Conservation (phyloP, 1,140 invertebrate species). For the Rhizoglyphus robini region DNA sequence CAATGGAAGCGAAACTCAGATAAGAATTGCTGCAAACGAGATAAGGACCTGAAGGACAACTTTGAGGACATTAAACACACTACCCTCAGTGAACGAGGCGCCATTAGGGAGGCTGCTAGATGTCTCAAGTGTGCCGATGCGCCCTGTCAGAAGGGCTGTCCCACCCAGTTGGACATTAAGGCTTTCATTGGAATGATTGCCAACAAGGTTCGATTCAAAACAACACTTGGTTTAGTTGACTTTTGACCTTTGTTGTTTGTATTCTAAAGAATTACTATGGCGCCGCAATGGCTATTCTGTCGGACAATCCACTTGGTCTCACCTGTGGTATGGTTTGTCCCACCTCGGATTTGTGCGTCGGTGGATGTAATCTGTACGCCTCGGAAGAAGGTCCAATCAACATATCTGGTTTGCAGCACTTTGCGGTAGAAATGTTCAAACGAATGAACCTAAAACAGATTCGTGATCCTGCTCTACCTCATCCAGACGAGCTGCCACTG, state of each 20-base stretch:
- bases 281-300: slow-evolving; percentile 87
- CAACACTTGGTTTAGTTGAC: background rate
- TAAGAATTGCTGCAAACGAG: slow-evolving; percentile 51
- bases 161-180: slow-evolving; percentile 92
- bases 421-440: slow-evolving; percentile 79
- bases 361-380: slow-evolving; percentile 88
- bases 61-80: slow-evolving; percentile 97
- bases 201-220: slow-evolving; percentile 75
- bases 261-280: slow-evolving; percentile 83
- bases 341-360: slow-evolving; percentile 92
- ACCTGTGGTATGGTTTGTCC: slow-evolving; percentile 99
- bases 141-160: slow-evolving; percentile 95
- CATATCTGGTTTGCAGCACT: slow-evolving; percentile 94
- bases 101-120: slow-evolving; percentile 70
- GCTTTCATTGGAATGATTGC: slow-evolving; percentile 90
- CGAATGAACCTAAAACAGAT: slow-evolving; percentile 81
- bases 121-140: slow-evolving; percentile 96
- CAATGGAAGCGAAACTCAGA: slow-evolving; percentile 88
- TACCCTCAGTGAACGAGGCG: slow-evolving; percentile 83
- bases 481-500: slow-evolving; percentile 37
- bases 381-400: slow-evolving; percentile 94
- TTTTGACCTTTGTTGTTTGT: background rate
- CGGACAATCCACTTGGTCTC: slow-evolving; percentile 87
- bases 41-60: slow-evolving; percentile 55
- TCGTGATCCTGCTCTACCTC: slow-evolving; percentile 46